These are phyloP conservation scores for Trypoxylus dichotomus DNA, from an alignment of 1,140 invertebrate species.

Conservation along the genomic window DNA sequence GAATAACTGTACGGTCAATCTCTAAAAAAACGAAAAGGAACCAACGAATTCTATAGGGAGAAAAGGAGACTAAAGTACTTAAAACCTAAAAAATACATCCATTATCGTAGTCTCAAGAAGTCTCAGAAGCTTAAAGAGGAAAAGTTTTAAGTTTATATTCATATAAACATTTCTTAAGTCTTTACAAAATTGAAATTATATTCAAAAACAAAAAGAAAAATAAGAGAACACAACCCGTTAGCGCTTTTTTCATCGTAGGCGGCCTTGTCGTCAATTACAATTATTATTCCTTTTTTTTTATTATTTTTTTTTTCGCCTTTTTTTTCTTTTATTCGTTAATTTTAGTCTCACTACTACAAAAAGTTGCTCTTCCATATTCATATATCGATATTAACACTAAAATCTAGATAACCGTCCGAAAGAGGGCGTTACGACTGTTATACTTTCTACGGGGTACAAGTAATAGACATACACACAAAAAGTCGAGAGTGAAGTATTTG, in stretches of 20 bases:
- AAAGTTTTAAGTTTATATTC: conserved; percentile 42
- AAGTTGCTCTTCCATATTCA: not conserved
- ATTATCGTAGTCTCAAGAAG: not conserved
- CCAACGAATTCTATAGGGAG: conserved; percentile 58
- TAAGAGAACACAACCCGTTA: not conserved
- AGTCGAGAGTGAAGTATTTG: not conserved
- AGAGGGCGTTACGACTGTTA: not conserved
- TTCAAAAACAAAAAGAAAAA: not conserved
- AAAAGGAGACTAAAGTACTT: conserved; percentile 50
- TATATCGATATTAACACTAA: not conserved
- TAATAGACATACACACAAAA: not conserved
- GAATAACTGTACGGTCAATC: too few species aligned
- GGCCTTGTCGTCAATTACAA: too few species aligned
- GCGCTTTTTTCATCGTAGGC: not conserved
- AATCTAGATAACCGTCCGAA: not conserved
- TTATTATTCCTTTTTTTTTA: not conserved
- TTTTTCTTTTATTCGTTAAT: too few species aligned
- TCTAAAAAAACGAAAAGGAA: too few species aligned
- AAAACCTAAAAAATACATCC: not conserved
- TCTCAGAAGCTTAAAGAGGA: conserved; percentile 52
- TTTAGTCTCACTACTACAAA: not conserved
- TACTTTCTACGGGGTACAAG: not conserved
- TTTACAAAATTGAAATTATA: not conserved
- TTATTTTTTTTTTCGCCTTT: not conserved
- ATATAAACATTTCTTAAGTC: conserved; percentile 17